phyloP scores from a whole-genome alignment of 2,888 invertebrate species.

The Leptinotarsa rubiginosa region DNA sequence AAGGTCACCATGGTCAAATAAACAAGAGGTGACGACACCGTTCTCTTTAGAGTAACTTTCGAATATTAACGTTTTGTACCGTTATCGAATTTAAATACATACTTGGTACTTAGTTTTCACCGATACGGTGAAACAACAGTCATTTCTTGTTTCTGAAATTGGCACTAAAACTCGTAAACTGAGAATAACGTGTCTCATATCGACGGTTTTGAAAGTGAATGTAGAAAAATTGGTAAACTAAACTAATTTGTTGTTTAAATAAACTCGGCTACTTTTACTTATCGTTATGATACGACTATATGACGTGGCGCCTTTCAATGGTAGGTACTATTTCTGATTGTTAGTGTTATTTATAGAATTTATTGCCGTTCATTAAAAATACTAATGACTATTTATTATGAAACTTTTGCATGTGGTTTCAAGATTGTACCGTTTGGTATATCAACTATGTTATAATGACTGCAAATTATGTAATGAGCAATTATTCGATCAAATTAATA shows the following conservation, averaged over 20 bases:
- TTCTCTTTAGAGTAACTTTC: neutral
- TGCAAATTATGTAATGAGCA: neutral
- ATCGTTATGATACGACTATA: neutral
- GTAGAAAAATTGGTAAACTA: neutral
- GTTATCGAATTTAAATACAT: slow-evolving; percentile 12
- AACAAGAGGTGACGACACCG: slow-evolving; percentile 8
- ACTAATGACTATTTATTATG: neutral
- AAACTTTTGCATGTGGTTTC: slow-evolving; percentile 7
- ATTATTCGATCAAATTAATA: neutral
- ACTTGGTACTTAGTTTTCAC: neutral
- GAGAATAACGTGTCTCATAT: neutral
- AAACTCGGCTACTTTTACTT: slow-evolving; percentile 6
- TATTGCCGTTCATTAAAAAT: slow-evolving; percentile 4
- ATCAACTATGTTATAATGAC: neutral
- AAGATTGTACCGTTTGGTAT: neutral
- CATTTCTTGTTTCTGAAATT: slow-evolving; percentile 6
- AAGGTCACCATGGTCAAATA: slow-evolving; percentile 7
- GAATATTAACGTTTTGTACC: neutral
- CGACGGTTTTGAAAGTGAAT: slow-evolving; percentile 11
- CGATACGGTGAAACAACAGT: neutral
- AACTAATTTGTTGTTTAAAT: slow-evolving; percentile 5
- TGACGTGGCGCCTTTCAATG: neutral
- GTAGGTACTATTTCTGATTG: neutral
- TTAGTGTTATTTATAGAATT: slow-evolving; percentile 15
- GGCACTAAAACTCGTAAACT: neutral